A percentile compares a stretch with the other conserved stretches of the same genome.
Evolutionary conservation across 2,888 invertebrate species (phyloP).

Genomic region (Petrophora chlorosata): DNA sequence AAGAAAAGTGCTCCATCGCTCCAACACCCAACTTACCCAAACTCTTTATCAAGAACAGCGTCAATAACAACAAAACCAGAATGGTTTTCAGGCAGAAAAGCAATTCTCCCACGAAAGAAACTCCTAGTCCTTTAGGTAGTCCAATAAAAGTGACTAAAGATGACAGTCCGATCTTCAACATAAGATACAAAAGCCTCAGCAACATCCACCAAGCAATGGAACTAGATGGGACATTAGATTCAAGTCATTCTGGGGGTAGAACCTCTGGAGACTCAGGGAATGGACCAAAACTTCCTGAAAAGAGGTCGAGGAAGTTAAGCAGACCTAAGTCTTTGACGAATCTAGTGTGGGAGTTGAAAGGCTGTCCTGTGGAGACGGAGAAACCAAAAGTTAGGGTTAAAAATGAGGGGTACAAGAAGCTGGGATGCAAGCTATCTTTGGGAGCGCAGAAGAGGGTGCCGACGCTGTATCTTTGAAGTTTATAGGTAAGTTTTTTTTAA

Average conservation of each 20-base stretch:
- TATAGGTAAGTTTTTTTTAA: constrained; percentile 61
- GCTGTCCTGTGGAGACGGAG: constrained; percentile 74
- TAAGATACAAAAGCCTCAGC: constrained; percentile 87
- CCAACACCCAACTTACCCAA: constrained; percentile 86
- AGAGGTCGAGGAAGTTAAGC: constrained; percentile 90
- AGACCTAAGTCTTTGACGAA: constrained; percentile 94
- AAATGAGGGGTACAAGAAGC: constrained; percentile 80
- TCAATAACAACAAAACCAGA: constrained; percentile 85
- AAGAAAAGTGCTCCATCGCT: constrained; percentile 84
- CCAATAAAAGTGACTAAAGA: constrained; percentile 84
- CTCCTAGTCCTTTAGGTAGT: constrained; percentile 85
- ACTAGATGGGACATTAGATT: constrained; percentile 93
- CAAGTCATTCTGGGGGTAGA: constrained; percentile 94
- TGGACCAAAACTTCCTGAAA: constrained; percentile 91
- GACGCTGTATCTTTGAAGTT: constrained; percentile 81
- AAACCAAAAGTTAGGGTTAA: constrained; percentile 80
- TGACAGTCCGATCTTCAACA: constrained; percentile 90
- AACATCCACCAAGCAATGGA: constrained; percentile 90
- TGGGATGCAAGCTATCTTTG: constrained; percentile 78
- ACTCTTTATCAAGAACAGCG: constrained; percentile 90
- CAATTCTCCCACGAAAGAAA: constrained; percentile 88
- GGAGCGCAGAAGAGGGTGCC: constrained; percentile 83
- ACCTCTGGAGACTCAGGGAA: constrained; percentile 93
- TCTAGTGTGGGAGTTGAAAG: constrained; percentile 91
- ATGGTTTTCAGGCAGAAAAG: constrained; percentile 88